Percentiles rank a stretch among this genome's conserved stretches.
These are phyloP conservation scores for Imbricaverruca yamaguchii DNA, from an alignment of 2,888 invertebrate species.

Conservation along the genomic window DNA sequence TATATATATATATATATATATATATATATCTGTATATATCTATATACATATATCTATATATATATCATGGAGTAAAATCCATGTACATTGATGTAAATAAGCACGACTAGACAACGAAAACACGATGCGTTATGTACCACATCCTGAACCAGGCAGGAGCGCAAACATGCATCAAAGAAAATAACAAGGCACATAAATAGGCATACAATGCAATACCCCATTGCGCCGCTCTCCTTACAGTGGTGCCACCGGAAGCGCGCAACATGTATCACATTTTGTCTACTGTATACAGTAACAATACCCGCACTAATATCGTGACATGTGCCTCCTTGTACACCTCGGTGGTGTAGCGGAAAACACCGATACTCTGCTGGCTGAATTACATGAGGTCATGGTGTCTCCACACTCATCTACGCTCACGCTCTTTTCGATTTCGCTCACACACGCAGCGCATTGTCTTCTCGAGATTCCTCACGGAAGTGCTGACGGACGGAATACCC, in stretches of 20 bases:
- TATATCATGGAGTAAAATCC: no score
- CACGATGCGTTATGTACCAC: no score
- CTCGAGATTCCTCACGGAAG: no score
- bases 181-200: no score
- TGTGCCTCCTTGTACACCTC: slow-evolving; percentile 10
- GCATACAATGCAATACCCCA: no score
- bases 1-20: slow-evolving; percentile 26
- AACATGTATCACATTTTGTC: no score
- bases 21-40: slow-evolving; percentile 22
- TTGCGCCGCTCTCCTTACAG: no score
- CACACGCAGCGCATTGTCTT: background rate
- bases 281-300: background rate
- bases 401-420: slow-evolving; percentile 8
- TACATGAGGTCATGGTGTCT: slow-evolving; percentile 3
- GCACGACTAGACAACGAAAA: no score
- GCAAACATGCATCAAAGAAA: no score
- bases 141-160: no score
- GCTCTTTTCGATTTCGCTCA: background rate
- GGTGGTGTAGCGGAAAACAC: slow-evolving; percentile 3
- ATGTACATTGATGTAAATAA: no score
- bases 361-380: slow-evolving; percentile 14
- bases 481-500: background rate
- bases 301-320: background rate
- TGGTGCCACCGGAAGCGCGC: no score
- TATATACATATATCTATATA: slow-evolving; percentile 24